Base-by-base conservation (phyloP, 2,113 vertebrate genomes). In the Mobula birostris region DNA sequence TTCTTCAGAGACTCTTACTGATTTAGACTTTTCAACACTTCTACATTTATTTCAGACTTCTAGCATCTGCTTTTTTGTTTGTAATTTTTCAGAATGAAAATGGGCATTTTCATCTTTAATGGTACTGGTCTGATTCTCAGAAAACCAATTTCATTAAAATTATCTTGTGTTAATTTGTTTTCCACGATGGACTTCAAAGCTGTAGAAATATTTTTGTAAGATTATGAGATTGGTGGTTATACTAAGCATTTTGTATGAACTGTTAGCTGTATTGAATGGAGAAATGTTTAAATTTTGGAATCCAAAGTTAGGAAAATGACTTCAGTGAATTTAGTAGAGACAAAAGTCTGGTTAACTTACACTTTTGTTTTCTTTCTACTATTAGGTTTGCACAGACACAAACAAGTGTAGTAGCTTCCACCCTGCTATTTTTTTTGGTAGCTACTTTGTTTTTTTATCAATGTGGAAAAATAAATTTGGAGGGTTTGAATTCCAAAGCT, bases 401-500 rank as follows among this genome's bases (percentile, higher is more conserved):
- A 1, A 21, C 48, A 56, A 83, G 7, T 40, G 21, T 56, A 56
- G 40, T 83, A 56, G 82, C 21, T 58, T 56, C 58, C 27, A 56
- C 36, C 9, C 8, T 85, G 7, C 82, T 85, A 27, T 58, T 85
- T 85, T 58, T 85, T 8, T 85, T 85, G 82, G 80, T 32, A 83
- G 80, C 80, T 83, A 40, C 29, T 83, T 83, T 83, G 40, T 36
- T 83, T 85, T 85, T 83, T 85, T 85, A 21, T 27, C 48, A 58
- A 85, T 85, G 82, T 85, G 48, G 19, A 83, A 24, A 56, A 83
- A 83, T 24, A 83, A 83, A 56, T 8, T 24, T 27, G 14, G 21
- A 85, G 82, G 40, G 27, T 85, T 24, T 85, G 82, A 85, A 85
- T 56, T 85, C 48, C 82, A 85, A 56, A 85, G 24, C 82, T 27